Percentiles rank a stretch among this genome's conserved stretches.
Conservation (phyloP, 2,113 vertebrate genomes). For the Tetrao urogallus region DNA sequence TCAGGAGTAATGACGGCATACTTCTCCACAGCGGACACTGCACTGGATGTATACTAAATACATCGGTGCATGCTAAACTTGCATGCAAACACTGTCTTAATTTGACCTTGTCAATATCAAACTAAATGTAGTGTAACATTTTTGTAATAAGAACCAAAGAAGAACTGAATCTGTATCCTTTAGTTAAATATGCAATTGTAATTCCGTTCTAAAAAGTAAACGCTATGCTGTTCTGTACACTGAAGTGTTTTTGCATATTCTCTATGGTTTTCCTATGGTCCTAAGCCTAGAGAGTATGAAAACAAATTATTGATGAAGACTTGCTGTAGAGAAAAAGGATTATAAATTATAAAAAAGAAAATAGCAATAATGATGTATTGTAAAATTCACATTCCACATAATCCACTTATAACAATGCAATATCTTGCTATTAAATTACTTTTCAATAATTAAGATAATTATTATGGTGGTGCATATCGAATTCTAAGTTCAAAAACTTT, state of each 20-base stretch:
- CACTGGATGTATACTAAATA: neutral
- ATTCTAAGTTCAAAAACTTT: neutral
- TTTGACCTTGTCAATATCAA: conserved; percentile 1
- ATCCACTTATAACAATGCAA: neutral
- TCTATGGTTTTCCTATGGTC: neutral
- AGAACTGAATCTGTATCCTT: neutral
- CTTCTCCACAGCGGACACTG: neutral
- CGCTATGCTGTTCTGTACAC: neutral
- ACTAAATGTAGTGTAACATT: neutral
- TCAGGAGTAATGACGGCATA: neutral
- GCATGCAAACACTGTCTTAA: neutral
- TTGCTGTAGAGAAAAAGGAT: neutral
- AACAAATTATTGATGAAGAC: neutral
- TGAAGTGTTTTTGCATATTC: neutral
- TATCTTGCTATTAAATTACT: conserved; percentile 8
- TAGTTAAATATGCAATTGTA: neutral
- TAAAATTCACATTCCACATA: conserved; percentile 1
- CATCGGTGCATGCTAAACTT: neutral
- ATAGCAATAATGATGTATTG: neutral
- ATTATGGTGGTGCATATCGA: neutral
- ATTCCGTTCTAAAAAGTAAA: conserved; percentile 21
- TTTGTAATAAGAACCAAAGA: neutral
- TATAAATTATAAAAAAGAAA: neutral
- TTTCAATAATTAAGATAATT: conserved; percentile 6
- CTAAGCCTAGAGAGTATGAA: neutral